phyloP scores from a whole-genome alignment of 1,140 invertebrate species.

The Formica selysi region DNA sequence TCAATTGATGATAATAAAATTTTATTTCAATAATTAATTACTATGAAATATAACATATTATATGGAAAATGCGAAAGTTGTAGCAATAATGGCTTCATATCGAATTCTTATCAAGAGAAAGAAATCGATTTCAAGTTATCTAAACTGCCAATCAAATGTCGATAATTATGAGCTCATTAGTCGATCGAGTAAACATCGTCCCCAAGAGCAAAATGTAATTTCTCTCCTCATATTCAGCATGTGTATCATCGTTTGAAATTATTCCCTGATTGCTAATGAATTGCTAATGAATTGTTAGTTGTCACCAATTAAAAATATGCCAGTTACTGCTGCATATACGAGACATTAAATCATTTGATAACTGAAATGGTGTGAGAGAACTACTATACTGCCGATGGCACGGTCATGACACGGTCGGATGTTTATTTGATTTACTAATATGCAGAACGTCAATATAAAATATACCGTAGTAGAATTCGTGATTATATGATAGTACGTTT shows the following conservation, averaged over 20 bases:
- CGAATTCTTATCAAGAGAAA: neutral
- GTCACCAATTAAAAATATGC: conserved; percentile 40
- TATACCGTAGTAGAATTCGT: neutral
- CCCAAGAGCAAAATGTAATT: conserved; percentile 9
- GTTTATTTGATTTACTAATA: conserved; percentile 46
- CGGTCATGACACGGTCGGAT: neutral
- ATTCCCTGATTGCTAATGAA: neutral
- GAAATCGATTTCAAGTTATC: neutral
- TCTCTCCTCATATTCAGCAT: neutral
- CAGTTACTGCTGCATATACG: neutral
- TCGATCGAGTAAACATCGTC: conserved; percentile 8
- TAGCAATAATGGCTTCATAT: neutral
- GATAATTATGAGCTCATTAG: conserved; percentile 36
- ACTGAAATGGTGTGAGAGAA: neutral
- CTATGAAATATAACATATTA: neutral
- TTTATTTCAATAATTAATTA: conserved; percentile 4
- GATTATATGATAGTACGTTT: neutral
- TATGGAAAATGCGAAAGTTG: neutral
- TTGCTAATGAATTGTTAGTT: conserved; percentile 40
- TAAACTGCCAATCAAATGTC: conserved; percentile 12
- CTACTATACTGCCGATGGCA: conserved; percentile 1
- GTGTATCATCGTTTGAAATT: conserved; percentile 11
- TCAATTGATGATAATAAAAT: neutral
- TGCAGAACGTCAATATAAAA: neutral
- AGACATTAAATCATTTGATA: conserved; percentile 45